Percentiles rank a stretch among this genome's conserved stretches.
Evolutionary conservation across 2,888 invertebrate genomes (phyloP).

Genomic region (Pollenia angustigena): DNA sequence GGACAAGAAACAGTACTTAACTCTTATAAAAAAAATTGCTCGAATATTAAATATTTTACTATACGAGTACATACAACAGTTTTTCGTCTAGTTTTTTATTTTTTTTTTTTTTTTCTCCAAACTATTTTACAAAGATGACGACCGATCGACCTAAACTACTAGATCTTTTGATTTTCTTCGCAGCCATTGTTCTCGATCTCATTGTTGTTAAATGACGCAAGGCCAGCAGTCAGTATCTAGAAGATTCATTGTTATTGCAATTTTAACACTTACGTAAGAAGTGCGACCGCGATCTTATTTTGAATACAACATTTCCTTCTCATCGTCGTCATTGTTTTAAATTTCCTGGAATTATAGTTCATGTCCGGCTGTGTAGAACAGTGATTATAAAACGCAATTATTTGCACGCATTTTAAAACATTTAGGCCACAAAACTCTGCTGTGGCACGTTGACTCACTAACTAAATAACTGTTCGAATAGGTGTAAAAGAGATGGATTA

Average conservation of each 20-base stretch:
- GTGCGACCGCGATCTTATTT: constrained; percentile 66
- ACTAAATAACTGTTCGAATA: background rate
- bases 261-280: constrained; percentile 69
- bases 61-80: no score
- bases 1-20: no score
- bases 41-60: no score
- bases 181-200: constrained; percentile 13
- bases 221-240: constrained; percentile 33
- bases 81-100: background rate
- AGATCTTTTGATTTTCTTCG: background rate
- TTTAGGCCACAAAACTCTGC: constrained; percentile 65
- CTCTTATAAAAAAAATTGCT: no score
- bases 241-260: constrained; percentile 44
- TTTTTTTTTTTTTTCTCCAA: background rate
- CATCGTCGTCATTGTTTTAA: constrained; percentile 7
- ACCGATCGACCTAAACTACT: constrained; percentile 1
- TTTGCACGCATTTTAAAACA: constrained; percentile 61
- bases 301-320: constrained; percentile 21
- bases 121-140: background rate
- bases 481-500: constrained; percentile 15
- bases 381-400: constrained; percentile 62
- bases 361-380: constrained; percentile 64
- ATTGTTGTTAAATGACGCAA: constrained; percentile 61
- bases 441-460: background rate
- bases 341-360: constrained; percentile 62